These are phyloP conservation scores for Aplysia californica DNA, from an alignment of 1,140 invertebrate species.

Conservation along the genomic window DNA sequence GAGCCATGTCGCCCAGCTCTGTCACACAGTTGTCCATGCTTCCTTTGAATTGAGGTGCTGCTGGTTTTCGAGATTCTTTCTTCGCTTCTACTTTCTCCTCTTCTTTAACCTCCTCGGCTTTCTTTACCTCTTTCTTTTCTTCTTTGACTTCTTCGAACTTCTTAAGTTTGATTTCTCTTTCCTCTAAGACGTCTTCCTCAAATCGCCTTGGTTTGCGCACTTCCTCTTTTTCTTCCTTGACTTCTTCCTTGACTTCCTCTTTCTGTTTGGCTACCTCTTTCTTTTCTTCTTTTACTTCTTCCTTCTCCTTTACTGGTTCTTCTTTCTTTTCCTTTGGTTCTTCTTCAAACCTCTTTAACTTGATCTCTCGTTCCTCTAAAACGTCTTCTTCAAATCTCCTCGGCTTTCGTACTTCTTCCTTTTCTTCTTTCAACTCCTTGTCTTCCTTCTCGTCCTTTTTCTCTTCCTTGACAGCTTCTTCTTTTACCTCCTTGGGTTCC, in stretches of 20 bases:
- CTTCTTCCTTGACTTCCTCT: background rate
- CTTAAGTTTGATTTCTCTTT: background rate
- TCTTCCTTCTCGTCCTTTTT: background rate
- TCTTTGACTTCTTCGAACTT: background rate
- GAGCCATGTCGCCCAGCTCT: conserved; percentile 73
- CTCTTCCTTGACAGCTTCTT: background rate
- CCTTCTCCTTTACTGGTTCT: background rate
- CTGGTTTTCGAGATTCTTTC: background rate
- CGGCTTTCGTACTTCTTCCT: no score
- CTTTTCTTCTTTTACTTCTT: background rate
- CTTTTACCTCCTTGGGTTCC: background rate
- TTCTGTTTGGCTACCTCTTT: background rate
- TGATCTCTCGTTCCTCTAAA: background rate
- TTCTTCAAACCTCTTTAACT: background rate
- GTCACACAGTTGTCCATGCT: conserved; percentile 58
- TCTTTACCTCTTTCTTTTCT: background rate
- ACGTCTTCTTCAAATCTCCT: conserved; percentile 9
- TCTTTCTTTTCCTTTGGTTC: background rate
- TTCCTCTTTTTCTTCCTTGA: background rate
- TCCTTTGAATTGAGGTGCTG: conserved; percentile 26
- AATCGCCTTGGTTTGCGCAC: background rate
- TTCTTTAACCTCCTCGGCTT: background rate
- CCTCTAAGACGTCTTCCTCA: background rate
- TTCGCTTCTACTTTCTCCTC: conserved; percentile 10
- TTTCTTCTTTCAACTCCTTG: background rate